Evolutionary conservation across 1,140 invertebrate genomes (phyloP).

Genomic region (Penaeus vannamei): DNA sequence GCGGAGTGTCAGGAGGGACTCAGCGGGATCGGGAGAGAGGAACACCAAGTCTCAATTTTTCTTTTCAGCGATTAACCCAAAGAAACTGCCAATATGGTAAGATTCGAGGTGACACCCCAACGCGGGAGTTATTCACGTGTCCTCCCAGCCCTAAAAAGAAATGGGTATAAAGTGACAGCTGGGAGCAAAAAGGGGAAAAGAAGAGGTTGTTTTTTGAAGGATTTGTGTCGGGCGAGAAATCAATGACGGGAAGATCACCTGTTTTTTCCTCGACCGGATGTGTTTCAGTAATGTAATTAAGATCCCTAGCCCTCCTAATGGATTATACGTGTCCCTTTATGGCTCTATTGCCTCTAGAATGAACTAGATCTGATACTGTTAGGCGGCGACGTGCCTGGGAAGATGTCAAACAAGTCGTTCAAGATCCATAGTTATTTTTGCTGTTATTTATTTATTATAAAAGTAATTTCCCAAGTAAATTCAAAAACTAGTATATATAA

Average conservation of each 20-base stretch:
- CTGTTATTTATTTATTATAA: too few relatives aligned
- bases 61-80: slow-evolving; percentile 28
- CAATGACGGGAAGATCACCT: slow-evolving; percentile 40
- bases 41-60: slow-evolving; percentile 23
- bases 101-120: background rate
- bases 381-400: too few relatives aligned
- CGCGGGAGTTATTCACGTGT: too few relatives aligned
- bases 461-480: too few relatives aligned
- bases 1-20: slow-evolving; percentile 17
- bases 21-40: slow-evolving; percentile 12
- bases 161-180: too few relatives aligned
- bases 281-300: background rate
- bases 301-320: background rate
- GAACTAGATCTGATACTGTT: too few relatives aligned
- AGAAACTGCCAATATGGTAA: slow-evolving; percentile 10
- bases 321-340: too few relatives aligned
- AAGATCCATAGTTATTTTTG: too few relatives aligned
- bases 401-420: too few relatives aligned
- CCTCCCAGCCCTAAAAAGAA: too few relatives aligned
- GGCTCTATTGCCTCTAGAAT: too few relatives aligned
- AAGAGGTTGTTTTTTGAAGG: slow-evolving; percentile 31
- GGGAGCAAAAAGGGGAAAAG: background rate
- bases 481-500: too few relatives aligned
- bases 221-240: slow-evolving; percentile 1
- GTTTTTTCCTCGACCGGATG: background rate